Percentiles rank a stretch among this genome's conserved stretches.
Evolutionary conservation across 2,113 vertebrate species (phyloP).

Genomic region (Lipotes vexillifer): DNA sequence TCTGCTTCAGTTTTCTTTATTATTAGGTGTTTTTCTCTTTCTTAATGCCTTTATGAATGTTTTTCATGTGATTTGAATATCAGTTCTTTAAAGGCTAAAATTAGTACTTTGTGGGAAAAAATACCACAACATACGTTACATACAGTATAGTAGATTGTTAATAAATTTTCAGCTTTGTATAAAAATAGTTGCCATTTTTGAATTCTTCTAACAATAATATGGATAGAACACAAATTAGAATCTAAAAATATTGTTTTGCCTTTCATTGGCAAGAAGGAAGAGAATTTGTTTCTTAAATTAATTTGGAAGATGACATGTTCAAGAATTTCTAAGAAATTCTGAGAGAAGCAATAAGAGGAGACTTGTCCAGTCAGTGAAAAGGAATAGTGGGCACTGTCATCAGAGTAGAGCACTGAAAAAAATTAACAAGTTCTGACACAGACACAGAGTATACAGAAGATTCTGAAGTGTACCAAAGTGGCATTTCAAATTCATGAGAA

Average conservation of each 20-base stretch:
- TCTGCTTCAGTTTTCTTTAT: not conserved
- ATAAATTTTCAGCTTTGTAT: not conserved
- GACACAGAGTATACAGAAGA: not conserved
- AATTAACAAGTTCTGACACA: not conserved
- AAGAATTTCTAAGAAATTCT: not conserved
- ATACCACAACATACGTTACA: not conserved
- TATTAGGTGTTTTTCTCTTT: not conserved
- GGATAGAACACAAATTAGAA: not conserved
- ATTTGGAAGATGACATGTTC: not conserved
- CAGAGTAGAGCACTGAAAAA: not conserved
- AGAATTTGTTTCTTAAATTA: not conserved
- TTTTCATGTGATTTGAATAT: not conserved
- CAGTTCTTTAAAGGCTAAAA: not conserved
- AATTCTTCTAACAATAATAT: not conserved
- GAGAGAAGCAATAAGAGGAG: not conserved
- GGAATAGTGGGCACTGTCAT: not conserved
- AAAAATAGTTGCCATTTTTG: not conserved
- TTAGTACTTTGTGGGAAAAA: not conserved
- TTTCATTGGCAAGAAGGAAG: conserved; percentile 21
- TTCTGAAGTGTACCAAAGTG: not conserved
- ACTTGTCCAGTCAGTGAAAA: not conserved
- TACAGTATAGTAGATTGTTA: not conserved
- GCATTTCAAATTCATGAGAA: not conserved
- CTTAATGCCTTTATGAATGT: not conserved
- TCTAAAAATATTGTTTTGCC: not conserved